Conservation (phyloP, 2,888 invertebrate species). For the Anthophora plumipes region DNA sequence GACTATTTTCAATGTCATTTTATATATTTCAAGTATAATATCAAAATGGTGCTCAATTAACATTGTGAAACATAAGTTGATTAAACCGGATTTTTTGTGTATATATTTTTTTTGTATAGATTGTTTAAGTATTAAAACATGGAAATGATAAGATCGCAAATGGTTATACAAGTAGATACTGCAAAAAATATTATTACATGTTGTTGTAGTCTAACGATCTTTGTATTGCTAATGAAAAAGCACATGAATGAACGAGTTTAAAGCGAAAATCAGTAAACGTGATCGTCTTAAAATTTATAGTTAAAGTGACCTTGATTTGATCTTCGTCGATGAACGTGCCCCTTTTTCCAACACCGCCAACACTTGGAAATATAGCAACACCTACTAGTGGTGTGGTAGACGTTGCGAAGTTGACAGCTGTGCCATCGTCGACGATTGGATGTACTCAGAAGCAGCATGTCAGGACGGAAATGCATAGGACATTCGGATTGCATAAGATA, state of each 20-base stretch:
- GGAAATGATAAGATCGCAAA: neutral
- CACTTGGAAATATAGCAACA: conserved; percentile 67
- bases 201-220: too few species aligned
- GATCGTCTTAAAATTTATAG: conserved; percentile 26
- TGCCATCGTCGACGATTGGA: conserved; percentile 44
- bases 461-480: conserved; percentile 38
- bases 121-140: neutral
- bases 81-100: neutral
- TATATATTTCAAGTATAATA: neutral
- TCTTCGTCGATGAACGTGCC: conserved; percentile 79
- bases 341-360: conserved; percentile 80
- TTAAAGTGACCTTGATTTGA: conserved; percentile 51
- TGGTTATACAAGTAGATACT: too few species aligned
- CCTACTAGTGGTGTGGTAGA: conserved; percentile 72
- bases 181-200: too few species aligned
- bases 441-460: conserved; percentile 66
- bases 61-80: neutral
- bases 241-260: neutral
- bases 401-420: conserved; percentile 61
- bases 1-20: neutral
- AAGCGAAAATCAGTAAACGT: neutral
- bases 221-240: neutral
- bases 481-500: conserved; percentile 58
- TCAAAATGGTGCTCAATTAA: neutral
- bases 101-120: neutral